Conservation (phyloP, 2,113 vertebrate genomes). For the Lontra canadensis region DNA sequence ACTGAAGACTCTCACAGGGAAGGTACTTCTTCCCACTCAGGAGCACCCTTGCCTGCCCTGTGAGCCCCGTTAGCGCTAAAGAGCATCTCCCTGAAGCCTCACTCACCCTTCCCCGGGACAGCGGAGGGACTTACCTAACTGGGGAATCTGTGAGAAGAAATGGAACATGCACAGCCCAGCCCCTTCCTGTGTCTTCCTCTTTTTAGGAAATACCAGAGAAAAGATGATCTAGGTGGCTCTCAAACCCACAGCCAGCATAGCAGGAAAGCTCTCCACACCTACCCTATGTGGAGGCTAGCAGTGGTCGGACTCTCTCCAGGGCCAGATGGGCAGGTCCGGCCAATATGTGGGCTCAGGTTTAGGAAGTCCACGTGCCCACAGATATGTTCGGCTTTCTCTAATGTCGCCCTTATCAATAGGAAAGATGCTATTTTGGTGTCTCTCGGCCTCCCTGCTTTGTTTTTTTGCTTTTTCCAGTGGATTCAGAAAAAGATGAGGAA, state of each 20-base stretch:
- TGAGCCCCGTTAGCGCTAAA: not conserved
- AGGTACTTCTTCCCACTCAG: not conserved
- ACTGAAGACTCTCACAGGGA: not conserved
- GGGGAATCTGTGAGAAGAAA: not conserved
- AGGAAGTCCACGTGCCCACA: not conserved
- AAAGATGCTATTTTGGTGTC: not conserved
- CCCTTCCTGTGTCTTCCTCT: not conserved
- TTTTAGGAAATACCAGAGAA: not conserved
- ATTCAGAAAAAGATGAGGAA: not conserved
- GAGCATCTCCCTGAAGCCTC: not conserved
- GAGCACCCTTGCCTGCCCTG: not conserved
- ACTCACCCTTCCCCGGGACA: not conserved
- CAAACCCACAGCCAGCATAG: rapidly evolving
- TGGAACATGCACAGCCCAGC: not conserved
- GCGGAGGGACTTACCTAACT: not conserved
- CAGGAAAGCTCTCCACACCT: not conserved
- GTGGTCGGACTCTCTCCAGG: not conserved
- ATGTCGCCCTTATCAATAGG: not conserved
- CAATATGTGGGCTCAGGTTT: not conserved
- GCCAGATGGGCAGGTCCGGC: not conserved
- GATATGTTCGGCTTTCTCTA: not conserved
- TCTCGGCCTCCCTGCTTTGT: not conserved
- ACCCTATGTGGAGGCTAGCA: not conserved
- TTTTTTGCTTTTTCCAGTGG: not conserved
- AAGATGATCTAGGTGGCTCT: not conserved